A percentile compares a stretch with the other conserved stretches of the same genome.
Evolutionary conservation across 2,113 vertebrate genomes (phyloP).

Genomic region (Ptyas mucosa): DNA sequence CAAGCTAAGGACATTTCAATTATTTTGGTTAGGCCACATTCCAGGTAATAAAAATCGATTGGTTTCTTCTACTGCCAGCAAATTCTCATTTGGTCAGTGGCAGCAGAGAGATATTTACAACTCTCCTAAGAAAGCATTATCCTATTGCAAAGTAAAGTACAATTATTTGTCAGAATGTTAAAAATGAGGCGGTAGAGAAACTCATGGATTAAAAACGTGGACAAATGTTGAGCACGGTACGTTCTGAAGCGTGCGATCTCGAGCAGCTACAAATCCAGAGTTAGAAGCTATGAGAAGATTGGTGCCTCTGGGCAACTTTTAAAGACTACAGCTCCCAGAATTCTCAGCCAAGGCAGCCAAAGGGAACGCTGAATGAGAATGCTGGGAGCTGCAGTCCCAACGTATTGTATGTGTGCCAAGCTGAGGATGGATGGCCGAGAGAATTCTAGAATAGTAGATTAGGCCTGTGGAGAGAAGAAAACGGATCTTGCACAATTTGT

Average conservation of each 20-base stretch:
- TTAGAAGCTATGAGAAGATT: no score
- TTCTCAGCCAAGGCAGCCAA: background rate
- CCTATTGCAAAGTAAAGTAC: constrained; percentile 45
- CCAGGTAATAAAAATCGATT: constrained; percentile 30
- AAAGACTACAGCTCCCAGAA: background rate
- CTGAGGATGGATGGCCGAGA: background rate
- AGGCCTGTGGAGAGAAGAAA: background rate
- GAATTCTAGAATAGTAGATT: background rate
- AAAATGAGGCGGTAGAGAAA: background rate
- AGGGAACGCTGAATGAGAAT: background rate
- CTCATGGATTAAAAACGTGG: background rate
- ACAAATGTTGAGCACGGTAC: background rate
- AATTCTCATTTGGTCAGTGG: constrained; percentile 38
- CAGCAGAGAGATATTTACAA: constrained; percentile 48
- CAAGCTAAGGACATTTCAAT: constrained; percentile 31
- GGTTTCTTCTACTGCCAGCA: constrained; percentile 14
- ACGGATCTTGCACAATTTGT: background rate
- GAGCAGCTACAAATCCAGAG: background rate
- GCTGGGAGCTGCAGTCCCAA: background rate
- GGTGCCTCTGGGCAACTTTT: background rate
- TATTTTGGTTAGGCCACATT: constrained; percentile 24
- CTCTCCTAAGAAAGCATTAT: constrained; percentile 46
- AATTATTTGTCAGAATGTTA: constrained; percentile 51
- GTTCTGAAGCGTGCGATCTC: constrained; percentile 10
- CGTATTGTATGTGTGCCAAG: background rate